phyloP scores from a whole-genome alignment of 2,797 vertebrate genomes.

The Parambassis ranga region DNA sequence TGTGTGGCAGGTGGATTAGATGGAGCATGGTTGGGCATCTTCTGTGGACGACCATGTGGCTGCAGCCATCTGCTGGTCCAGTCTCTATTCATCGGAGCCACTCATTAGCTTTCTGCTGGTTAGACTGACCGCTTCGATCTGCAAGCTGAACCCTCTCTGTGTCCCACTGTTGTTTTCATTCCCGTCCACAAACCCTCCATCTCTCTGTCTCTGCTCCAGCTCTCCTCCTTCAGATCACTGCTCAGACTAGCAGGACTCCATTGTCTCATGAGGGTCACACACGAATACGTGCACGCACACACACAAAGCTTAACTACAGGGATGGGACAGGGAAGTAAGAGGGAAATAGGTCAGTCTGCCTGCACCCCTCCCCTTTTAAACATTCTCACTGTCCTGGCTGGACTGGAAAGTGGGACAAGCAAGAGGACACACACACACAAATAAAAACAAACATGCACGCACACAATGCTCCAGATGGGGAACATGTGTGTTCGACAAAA shows the following conservation, averaged over 20 bases:
- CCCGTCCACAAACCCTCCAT: conserved; percentile 48
- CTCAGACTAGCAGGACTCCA: conserved; percentile 50
- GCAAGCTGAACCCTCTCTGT: conserved; percentile 53
- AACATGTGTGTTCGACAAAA: conserved; percentile 66
- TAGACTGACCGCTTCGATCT: conserved; percentile 60
- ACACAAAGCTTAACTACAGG: conserved; percentile 43
- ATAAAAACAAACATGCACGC: conserved; percentile 17
- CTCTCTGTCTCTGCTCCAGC: conserved; percentile 51
- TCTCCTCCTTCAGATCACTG: conserved; percentile 58
- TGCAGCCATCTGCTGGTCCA: conserved; percentile 81
- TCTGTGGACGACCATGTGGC: conserved; percentile 77
- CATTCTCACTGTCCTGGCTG: conserved; percentile 65
- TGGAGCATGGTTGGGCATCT: conserved; percentile 59
- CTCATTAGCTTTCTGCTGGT: conserved; percentile 80
- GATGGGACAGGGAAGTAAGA: conserved; percentile 48
- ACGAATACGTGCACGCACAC: conserved; percentile 14
- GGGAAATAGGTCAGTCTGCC: conserved; percentile 76
- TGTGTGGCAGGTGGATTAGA: conserved; percentile 68
- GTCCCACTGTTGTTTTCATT: conserved; percentile 65
- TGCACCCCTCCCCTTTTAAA: conserved; percentile 64
- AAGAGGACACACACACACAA: conserved; percentile 28
- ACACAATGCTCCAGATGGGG: conserved; percentile 61
- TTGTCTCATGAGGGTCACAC: conserved; percentile 51
- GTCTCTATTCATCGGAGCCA: conserved; percentile 76
- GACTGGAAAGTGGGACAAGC: conserved; percentile 72